Base-by-base conservation (phyloP, 2,113 vertebrate genomes). In the Sinosuthora webbiana region DNA sequence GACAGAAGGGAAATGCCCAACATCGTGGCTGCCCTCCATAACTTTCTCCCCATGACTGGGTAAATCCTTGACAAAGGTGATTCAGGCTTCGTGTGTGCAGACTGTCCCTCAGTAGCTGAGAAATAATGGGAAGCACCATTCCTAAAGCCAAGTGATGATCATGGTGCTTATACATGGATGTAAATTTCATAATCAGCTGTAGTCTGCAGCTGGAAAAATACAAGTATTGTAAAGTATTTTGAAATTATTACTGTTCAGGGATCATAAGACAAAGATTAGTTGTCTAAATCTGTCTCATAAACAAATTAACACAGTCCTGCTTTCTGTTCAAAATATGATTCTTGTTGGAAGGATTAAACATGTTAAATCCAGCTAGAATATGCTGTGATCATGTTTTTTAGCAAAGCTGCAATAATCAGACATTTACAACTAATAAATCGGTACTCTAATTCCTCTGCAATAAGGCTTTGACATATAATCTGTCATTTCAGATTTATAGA, bases 401-500 rank as follows among this genome's bases (percentile, higher is more conserved):
- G 97, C 95, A 98, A 98, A 98, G 97, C 98, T 95, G 90, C 92
- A 97, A 97, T 98, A 97, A 98, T 97, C 98, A 95, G 94, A 98
- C 98, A 96, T 97, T 98, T 98, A 98, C 98, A 97, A 98, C 97
- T 97, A 98, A 98, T 98, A 98, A 98, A 98, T 97, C 91, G 30
- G 97, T 82, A 75, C 90, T 98, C 95, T 98, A 98, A 98, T 98
- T 98, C 98, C 95, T 96, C 83, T 83, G 96, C 97, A 97, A 97
- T 98, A 98, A 98, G 97, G 96, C 97, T 98, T 97, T 98, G 97
- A 98, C 98, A 98, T 97, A 97, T 97, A 98, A 98, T 98, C 97
- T 98, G 97, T 97, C 98, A 95, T 98, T 98, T 97, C 96, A 97
- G 97, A 97, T 96, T 95, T 97, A 97, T 70, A 97, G 97, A 98